A percentile compares a stretch with the other conserved stretches of the same genome.
Evolutionary conservation across 2,888 invertebrate genomes (phyloP).

Genomic region (Corbicula japonica): DNA sequence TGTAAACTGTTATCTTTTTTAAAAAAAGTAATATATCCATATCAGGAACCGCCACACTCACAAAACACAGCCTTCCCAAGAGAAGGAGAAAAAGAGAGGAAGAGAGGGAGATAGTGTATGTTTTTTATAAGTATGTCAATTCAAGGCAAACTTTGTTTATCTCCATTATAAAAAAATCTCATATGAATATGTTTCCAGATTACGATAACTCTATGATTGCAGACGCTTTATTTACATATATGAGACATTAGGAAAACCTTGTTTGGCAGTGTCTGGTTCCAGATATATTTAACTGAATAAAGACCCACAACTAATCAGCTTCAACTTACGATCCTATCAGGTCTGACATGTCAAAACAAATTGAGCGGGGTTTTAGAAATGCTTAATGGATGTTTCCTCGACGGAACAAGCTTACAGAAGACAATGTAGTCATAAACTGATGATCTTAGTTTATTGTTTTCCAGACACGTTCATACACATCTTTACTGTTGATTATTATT

Average conservation of each 20-base stretch:
- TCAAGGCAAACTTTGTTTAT: no score
- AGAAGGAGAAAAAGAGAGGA: no score
- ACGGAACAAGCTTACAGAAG: not conserved
- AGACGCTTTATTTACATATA: conserved; percentile 20
- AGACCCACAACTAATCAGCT: not conserved
- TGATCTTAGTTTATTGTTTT: conserved; percentile 18
- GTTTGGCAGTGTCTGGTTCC: no score
- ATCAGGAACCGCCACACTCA: no score
- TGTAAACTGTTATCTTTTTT: no score
- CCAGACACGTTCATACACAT: conserved; percentile 6
- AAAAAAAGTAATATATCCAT: no score
- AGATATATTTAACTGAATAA: not conserved
- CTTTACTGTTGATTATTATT: conserved; percentile 21
- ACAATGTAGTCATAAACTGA: not conserved
- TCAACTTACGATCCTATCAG: conserved; percentile 8
- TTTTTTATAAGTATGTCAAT: no score
- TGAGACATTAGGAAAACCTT: conserved; percentile 4
- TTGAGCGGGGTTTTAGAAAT: not conserved
- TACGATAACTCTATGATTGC: no score
- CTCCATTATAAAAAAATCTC: no score
- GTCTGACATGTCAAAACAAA: conserved; percentile 31
- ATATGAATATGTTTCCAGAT: no score
- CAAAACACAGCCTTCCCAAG: no score
- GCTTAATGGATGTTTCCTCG: conserved; percentile 22
- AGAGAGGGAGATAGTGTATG: no score